These are phyloP conservation scores for Harmothoe impar DNA, from an alignment of 2,888 invertebrate genomes.

Conservation along the genomic window DNA sequence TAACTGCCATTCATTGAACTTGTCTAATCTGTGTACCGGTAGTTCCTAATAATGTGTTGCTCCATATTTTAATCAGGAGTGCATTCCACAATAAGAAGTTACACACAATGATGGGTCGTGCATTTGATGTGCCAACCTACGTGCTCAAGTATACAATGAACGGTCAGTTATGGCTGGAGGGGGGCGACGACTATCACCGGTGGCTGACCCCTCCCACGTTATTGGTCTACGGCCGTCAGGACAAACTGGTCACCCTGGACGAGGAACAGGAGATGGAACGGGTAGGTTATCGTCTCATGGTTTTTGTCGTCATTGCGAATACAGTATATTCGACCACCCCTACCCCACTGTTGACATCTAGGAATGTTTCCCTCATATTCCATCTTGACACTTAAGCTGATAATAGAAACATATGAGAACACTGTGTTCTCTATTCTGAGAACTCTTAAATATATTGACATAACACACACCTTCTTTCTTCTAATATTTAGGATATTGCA, in stretches of 20 bases:
- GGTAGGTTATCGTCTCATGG: conserved; percentile 75
- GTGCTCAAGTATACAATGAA: conserved; percentile 85
- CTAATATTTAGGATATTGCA: too few species aligned
- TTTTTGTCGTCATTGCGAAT: background rate
- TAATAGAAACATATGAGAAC: too few species aligned
- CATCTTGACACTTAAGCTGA: too few species aligned
- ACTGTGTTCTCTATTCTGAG: too few species aligned
- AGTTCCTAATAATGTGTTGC: too few species aligned
- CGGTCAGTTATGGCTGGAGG: conserved; percentile 88
- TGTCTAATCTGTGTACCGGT: too few species aligned
- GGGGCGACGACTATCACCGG: conserved; percentile 88
- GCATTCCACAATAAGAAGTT: conserved; percentile 81
- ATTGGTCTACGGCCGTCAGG: conserved; percentile 88
- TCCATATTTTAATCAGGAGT: conserved; percentile 62
- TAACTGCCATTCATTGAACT: too few species aligned
- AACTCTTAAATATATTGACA: too few species aligned
- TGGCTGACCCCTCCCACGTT: conserved; percentile 87
- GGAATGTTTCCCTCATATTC: too few species aligned
- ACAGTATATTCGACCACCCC: too few species aligned
- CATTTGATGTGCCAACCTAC: conserved; percentile 80
- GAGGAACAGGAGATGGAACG: conserved; percentile 89
- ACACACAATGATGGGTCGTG: conserved; percentile 71
- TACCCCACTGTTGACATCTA: too few species aligned
- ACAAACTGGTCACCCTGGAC: conserved; percentile 87
- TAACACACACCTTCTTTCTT: too few species aligned